A percentile compares a stretch with the other conserved stretches of the same genome.
Conservation (phyloP, 2,888 invertebrate species). For the Pachliopta kotzebuea region DNA sequence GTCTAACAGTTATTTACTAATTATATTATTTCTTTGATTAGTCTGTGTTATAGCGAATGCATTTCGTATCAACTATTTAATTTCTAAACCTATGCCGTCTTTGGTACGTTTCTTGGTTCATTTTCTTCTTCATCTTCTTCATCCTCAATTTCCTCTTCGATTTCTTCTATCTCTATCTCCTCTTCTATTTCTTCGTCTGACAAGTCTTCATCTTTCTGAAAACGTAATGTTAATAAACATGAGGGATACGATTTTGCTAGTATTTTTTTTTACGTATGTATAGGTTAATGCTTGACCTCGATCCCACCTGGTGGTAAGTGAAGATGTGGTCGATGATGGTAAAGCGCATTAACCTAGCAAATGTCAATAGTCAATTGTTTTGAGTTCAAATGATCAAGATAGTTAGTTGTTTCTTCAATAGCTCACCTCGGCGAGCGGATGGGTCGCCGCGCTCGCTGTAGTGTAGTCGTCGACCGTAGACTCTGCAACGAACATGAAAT, state of each 20-base stretch:
- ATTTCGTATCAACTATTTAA: too few species aligned
- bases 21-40: too few species aligned
- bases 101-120: constrained; percentile 37
- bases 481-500: constrained; percentile 47
- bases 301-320: too few species aligned
- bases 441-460: constrained; percentile 76
- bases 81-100: constrained; percentile 31
- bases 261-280: too few species aligned
- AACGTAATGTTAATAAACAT: not conserved
- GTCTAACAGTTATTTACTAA: too few species aligned
- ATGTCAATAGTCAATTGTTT: too few species aligned
- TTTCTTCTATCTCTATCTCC: constrained; percentile 67
- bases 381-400: too few species aligned
- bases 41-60: too few species aligned
- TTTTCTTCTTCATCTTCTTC: constrained; percentile 49
- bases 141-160: constrained; percentile 63
- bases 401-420: not conserved
- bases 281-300: too few species aligned
- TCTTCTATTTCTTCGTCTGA: constrained; percentile 69
- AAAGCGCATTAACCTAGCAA: too few species aligned
- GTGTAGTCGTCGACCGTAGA: constrained; percentile 77
- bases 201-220: constrained; percentile 62
- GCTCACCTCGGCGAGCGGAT: constrained; percentile 61
- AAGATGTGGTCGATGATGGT: too few species aligned
- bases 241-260: too few species aligned